Evolutionary conservation across 2,888 invertebrate species (phyloP).

Genomic region (Galerucella calmariensis): DNA sequence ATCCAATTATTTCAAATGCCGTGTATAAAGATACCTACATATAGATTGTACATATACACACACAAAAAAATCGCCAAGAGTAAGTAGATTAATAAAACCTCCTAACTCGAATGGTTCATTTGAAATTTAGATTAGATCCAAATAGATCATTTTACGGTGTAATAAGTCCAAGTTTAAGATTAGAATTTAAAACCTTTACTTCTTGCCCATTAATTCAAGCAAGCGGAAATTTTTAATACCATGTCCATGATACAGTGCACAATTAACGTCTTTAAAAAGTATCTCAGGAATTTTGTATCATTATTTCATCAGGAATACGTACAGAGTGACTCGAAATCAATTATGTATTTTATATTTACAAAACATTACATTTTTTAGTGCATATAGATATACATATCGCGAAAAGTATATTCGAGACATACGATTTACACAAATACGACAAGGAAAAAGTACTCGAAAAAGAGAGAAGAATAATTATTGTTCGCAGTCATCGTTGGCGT

Average conservation of each 20-base stretch:
- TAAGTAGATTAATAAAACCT: constrained; percentile 25
- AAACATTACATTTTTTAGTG: neutral
- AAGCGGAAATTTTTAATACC: constrained; percentile 58
- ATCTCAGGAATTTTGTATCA: constrained; percentile 48
- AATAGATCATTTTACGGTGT: constrained; percentile 42
- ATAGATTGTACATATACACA: neutral
- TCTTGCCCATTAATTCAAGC: constrained; percentile 47
- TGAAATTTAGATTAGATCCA: constrained; percentile 43
- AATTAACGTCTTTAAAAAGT: constrained; percentile 54
- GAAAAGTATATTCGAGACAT: too few species aligned
- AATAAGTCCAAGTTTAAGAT: constrained; percentile 36
- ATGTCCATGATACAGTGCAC: constrained; percentile 53
- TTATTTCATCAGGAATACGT: constrained; percentile 41
- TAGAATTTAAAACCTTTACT: constrained; percentile 38
- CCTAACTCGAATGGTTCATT: constrained; percentile 36
- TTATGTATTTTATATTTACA: neutral
- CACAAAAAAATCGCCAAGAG: constrained; percentile 31
- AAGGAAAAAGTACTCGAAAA: too few species aligned
- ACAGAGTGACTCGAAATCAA: neutral
- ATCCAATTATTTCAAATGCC: constrained; percentile 20
- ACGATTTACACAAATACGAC: too few species aligned
- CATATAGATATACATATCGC: too few species aligned
- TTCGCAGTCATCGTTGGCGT: too few species aligned
- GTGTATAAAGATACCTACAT: neutral
- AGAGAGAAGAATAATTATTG: too few species aligned